phyloP scores from a whole-genome alignment of 2,113 vertebrate species.

The Urocitellus parryii region DNA sequence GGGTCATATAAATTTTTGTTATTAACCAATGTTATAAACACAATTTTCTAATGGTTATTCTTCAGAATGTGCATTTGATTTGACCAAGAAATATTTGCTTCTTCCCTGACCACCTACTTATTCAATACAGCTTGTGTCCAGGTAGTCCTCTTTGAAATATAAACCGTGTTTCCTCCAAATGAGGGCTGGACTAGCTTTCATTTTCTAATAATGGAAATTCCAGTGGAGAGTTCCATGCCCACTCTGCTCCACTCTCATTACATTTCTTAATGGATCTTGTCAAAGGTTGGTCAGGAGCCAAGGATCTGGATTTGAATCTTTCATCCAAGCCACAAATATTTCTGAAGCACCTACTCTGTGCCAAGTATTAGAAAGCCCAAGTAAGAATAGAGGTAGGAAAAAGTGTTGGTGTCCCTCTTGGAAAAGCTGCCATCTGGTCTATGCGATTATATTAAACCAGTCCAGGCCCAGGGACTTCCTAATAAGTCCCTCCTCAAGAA shows the following conservation, averaged over 20 bases:
- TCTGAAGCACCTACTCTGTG: neutral
- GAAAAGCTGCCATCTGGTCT: neutral
- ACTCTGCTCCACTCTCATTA: neutral
- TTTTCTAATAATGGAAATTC: neutral
- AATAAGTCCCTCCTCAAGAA: neutral
- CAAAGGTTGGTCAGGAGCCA: neutral
- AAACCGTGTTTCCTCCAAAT: neutral
- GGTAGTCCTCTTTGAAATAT: neutral
- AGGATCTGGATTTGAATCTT: neutral
- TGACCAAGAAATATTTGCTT: neutral
- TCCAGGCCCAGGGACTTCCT: neutral
- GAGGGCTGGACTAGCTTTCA: neutral
- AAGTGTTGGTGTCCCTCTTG: neutral
- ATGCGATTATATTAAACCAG: neutral
- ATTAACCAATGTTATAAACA: neutral
- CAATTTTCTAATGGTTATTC: neutral
- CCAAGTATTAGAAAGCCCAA: neutral
- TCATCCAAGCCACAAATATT: neutral
- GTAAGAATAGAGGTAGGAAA: neutral
- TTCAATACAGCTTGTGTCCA: neutral
- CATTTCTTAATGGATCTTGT: neutral
- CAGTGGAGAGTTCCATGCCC: neutral
- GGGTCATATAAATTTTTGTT: neutral
- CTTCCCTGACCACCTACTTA: neutral
- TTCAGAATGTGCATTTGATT: constrained; percentile 3